A percentile compares a stretch with the other conserved stretches of the same genome.
Evolutionary conservation across 2,888 invertebrate species (phyloP).

Genomic region (Tolmerus cingulatus): DNA sequence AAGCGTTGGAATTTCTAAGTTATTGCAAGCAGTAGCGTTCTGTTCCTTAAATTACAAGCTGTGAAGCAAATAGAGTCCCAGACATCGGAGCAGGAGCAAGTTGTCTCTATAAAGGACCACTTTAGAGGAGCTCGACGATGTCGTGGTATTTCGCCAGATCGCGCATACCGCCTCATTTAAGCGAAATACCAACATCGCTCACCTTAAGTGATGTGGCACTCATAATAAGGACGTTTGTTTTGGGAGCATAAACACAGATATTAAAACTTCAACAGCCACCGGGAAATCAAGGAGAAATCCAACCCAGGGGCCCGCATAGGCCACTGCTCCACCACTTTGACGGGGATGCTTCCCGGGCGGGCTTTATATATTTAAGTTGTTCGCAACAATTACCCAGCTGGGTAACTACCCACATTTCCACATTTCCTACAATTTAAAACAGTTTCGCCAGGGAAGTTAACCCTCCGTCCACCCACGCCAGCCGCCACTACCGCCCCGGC

Average conservation of each 20-base stretch:
- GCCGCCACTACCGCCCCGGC: neutral
- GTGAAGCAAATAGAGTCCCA: neutral
- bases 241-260: constrained; percentile 17
- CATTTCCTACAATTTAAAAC: constrained; percentile 23
- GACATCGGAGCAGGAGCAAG: neutral
- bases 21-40: neutral
- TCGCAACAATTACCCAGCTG: constrained; percentile 24
- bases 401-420: constrained; percentile 29
- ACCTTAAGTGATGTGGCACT: constrained; percentile 14
- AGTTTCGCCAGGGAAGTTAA: neutral
- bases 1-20: neutral
- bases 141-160: neutral
- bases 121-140: neutral
- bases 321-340: neutral
- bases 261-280: constrained; percentile 4
- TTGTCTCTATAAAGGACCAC: neutral
- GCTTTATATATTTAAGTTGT: constrained; percentile 19
- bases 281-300: neutral
- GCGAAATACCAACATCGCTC: constrained; percentile 14
- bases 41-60: neutral
- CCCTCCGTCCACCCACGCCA: neutral
- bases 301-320: neutral
- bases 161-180: constrained; percentile 5
- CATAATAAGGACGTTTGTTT: constrained; percentile 25
- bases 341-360: neutral